Conservation (phyloP, 2,797 vertebrate species). For the Acipenser ruthenus region DNA sequence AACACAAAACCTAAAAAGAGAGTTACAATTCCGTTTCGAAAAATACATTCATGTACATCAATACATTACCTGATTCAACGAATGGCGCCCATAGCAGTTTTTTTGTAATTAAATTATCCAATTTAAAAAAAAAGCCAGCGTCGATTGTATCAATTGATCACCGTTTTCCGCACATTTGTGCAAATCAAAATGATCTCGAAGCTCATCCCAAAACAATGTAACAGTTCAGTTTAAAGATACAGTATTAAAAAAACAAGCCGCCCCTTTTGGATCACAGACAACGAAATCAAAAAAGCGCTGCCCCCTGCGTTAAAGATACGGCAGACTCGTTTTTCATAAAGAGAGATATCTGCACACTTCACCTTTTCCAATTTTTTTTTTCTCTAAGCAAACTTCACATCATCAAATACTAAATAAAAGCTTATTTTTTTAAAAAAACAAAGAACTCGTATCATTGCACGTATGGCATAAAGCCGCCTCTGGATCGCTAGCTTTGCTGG, state of each 20-base stretch:
- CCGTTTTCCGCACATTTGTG: not conserved
- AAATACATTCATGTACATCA: slow-evolving; percentile 16
- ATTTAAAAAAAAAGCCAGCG: not conserved
- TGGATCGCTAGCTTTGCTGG: slow-evolving; percentile 7
- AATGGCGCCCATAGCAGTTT: slow-evolving; percentile 7
- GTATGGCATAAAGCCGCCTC: slow-evolving; percentile 44
- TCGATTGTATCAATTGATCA: not conserved
- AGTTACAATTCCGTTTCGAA: no score
- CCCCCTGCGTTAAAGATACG: not conserved
- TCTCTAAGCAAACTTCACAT: not conserved
- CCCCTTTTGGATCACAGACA: not conserved
- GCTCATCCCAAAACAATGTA: not conserved
- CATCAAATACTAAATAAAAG: not conserved
- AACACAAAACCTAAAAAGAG: no score
- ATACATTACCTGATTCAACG: slow-evolving; percentile 14
- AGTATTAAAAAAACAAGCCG: slow-evolving; percentile 3
- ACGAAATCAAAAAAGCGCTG: not conserved
- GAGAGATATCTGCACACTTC: not conserved
- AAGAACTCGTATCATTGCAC: slow-evolving; percentile 32
- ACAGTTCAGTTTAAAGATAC: not conserved
- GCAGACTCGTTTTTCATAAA: not conserved
- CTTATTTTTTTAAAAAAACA: not conserved
- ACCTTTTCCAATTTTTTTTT: not conserved
- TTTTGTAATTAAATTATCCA: slow-evolving; percentile 5
- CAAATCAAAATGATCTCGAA: slow-evolving; percentile 8